Percentiles rank a stretch among this genome's conserved stretches.
phyloP scores from a whole-genome alignment of 1,140 invertebrate genomes.

The Drosophila pallidifrons region DNA sequence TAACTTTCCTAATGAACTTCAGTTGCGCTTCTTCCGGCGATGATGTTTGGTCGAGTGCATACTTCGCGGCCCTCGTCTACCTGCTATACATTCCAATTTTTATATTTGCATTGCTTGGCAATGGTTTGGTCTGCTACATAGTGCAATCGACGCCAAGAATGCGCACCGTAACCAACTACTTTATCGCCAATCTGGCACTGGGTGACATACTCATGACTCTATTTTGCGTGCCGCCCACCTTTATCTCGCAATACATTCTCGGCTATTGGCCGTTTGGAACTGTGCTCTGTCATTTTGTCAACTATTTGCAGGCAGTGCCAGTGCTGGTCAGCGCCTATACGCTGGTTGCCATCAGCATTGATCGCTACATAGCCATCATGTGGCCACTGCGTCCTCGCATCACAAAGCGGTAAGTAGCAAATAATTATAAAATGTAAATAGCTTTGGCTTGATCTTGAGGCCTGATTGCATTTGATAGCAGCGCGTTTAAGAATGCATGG shows the following conservation, averaged over 20 bases:
- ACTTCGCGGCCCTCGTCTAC: constrained; percentile 89
- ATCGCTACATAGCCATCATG: constrained; percentile 95
- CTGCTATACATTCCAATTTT: constrained; percentile 91
- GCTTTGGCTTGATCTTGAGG: background rate
- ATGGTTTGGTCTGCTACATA: constrained; percentile 93
- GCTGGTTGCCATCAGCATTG: constrained; percentile 93
- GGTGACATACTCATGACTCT: constrained; percentile 94
- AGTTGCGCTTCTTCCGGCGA: constrained; percentile 58
- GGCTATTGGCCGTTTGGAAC: constrained; percentile 93
- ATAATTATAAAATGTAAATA: background rate
- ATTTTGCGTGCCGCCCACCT: constrained; percentile 95
- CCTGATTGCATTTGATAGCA: background rate
- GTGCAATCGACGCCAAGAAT: constrained; percentile 91
- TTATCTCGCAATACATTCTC: constrained; percentile 90
- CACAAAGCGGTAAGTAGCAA: constrained; percentile 88
- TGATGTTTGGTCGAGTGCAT: constrained; percentile 77
- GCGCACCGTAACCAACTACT: constrained; percentile 95
- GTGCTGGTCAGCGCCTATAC: constrained; percentile 95
- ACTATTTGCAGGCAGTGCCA: constrained; percentile 92
- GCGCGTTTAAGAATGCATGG: constrained; percentile 12
- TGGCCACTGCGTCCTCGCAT: constrained; percentile 93
- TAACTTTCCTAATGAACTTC: constrained; percentile 67
- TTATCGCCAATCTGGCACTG: constrained; percentile 93
- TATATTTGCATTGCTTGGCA: constrained; percentile 90
- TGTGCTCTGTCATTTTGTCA: constrained; percentile 91